Percentiles rank a stretch among this genome's conserved stretches.
These are phyloP conservation scores for Shinisaurus crocodilurus DNA, from an alignment of 2,113 vertebrate genomes.

Conservation along the genomic window DNA sequence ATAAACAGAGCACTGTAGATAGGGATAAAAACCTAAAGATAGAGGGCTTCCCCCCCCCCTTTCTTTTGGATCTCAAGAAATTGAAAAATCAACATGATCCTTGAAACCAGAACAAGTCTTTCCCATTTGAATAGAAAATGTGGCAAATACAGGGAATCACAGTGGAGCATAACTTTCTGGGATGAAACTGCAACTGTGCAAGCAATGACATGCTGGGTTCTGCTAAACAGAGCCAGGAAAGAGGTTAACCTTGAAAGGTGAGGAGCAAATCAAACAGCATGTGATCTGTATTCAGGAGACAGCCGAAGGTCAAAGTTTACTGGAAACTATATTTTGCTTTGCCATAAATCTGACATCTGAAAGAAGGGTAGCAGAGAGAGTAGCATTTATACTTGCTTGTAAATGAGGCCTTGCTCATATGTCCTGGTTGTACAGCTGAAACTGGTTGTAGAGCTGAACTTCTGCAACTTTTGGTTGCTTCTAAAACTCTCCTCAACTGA, in stretches of 20 bases:
- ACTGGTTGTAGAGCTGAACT: neutral
- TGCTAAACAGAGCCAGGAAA: neutral
- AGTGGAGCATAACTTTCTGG: neutral
- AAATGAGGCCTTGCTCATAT: neutral
- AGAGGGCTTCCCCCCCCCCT: neutral
- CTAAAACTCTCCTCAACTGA: neutral
- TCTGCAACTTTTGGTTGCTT: neutral
- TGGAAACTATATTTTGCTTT: neutral
- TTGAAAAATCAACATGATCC: neutral
- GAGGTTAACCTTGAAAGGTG: neutral
- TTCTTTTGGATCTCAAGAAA: neutral
- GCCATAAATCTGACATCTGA: neutral
- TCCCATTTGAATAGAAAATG: neutral
- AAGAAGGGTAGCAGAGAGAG: neutral
- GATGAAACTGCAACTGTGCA: neutral
- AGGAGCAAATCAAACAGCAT: rapidly evolving
- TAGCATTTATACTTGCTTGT: neutral
- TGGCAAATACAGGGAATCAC: neutral
- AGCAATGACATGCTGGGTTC: neutral
- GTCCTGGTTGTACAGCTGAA: neutral
- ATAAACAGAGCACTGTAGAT: neutral
- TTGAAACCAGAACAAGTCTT: neutral
- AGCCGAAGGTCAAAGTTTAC: neutral
- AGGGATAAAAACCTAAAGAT: neutral
- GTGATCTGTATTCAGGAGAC: neutral